These are phyloP conservation scores for Cataglyphis altisquamis DNA, from an alignment of 2,888 invertebrate genomes.

Conservation along the genomic window DNA sequence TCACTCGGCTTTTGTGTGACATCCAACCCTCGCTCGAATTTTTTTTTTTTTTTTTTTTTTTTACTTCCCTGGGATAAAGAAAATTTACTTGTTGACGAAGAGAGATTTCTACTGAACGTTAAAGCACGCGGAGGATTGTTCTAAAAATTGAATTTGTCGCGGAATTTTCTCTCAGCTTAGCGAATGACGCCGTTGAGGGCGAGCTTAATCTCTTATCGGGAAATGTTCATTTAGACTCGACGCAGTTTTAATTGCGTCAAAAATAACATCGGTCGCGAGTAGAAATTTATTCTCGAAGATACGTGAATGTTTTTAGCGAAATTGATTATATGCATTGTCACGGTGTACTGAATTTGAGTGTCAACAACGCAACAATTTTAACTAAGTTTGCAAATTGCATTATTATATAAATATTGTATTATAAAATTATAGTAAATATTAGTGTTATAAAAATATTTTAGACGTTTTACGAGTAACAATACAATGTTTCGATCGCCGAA, in stretches of 20 bases:
- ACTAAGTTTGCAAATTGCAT: slow-evolving; percentile 1
- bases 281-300: slow-evolving; percentile 11
- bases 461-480: neutral
- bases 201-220: slow-evolving; percentile 17
- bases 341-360: neutral
- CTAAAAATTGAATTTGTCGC: slow-evolving; percentile 45
- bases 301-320: slow-evolving; percentile 2
- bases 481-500: neutral
- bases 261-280: slow-evolving; percentile 6
- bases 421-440: no score
- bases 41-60: slow-evolving; percentile 52
- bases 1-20: slow-evolving; percentile 83
- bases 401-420: slow-evolving; percentile 15
- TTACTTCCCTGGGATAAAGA: slow-evolving; percentile 51
- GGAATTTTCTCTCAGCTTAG: slow-evolving; percentile 22
- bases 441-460: neutral
- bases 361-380: neutral
- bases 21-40: slow-evolving; percentile 70
- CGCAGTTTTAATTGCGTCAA: slow-evolving; percentile 37
- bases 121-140: slow-evolving; percentile 34
- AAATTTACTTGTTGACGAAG: slow-evolving; percentile 67
- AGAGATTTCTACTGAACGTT: slow-evolving; percentile 55
- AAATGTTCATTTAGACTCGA: slow-evolving; percentile 38
- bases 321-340: neutral
- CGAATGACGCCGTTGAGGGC: slow-evolving; percentile 14